Percentiles rank a stretch among this genome's conserved stretches.
Conservation (phyloP, 2,797 vertebrate species). For the Eidolon dupreanum region DNA sequence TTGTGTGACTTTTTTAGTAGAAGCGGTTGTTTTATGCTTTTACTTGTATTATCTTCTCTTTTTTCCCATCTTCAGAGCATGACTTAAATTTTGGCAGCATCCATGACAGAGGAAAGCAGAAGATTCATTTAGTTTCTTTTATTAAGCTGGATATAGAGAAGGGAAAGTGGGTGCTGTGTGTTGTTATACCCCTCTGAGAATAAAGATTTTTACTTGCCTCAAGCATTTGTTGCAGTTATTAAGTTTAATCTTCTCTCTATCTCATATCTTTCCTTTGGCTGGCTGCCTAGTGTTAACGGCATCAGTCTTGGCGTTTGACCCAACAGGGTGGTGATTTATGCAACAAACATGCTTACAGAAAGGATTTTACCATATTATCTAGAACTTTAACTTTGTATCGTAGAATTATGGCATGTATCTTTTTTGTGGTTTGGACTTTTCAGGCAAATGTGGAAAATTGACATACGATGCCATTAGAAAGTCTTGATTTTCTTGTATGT, state of each 20-base stretch:
- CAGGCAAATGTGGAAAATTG: neutral
- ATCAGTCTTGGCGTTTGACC: neutral
- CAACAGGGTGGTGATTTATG: neutral
- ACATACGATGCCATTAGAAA: neutral
- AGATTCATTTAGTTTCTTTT: neutral
- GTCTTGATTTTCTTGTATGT: neutral
- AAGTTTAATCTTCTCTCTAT: neutral
- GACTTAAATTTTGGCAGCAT: neutral
- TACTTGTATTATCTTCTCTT: neutral
- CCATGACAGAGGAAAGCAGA: neutral
- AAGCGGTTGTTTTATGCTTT: neutral
- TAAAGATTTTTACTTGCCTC: neutral
- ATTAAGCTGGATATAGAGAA: neutral
- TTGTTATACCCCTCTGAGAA: neutral
- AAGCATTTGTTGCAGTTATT: neutral
- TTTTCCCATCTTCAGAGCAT: neutral
- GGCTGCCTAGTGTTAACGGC: neutral
- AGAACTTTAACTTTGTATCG: neutral
- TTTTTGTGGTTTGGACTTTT: neutral
- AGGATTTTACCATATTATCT: neutral
- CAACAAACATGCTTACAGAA: neutral
- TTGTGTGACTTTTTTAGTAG: neutral
- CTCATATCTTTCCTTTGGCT: neutral
- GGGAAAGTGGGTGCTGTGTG: neutral
- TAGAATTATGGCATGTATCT: neutral